These are phyloP conservation scores for Scleropages formosus DNA, from an alignment of 2,797 vertebrate species.

Conservation along the genomic window DNA sequence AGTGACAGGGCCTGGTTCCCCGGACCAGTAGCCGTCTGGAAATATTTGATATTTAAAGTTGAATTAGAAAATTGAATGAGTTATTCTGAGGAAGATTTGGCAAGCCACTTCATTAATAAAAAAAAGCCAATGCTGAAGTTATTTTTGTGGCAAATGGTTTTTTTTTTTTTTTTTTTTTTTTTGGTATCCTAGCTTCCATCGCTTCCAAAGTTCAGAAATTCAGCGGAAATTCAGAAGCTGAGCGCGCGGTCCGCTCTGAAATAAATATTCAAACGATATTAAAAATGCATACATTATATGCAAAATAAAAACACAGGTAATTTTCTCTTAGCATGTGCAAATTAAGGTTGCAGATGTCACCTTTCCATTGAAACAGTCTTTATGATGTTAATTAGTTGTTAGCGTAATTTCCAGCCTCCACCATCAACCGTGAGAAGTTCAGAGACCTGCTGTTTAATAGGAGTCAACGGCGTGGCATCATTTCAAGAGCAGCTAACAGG, in stretches of 20 bases:
- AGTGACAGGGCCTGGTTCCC: slow-evolving; percentile 70
- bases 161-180: too few species aligned
- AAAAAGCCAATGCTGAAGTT: neutral
- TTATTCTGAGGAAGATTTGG: slow-evolving; percentile 58
- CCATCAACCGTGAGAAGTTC: slow-evolving; percentile 74
- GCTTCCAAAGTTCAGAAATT: slow-evolving; percentile 43
- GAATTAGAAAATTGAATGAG: slow-evolving; percentile 66
- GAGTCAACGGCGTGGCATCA: slow-evolving; percentile 64
- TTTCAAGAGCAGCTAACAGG: slow-evolving; percentile 69
- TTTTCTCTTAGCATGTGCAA: slow-evolving; percentile 67
- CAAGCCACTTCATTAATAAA: slow-evolving; percentile 27
- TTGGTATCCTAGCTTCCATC: slow-evolving; percentile 53
- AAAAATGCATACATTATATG: slow-evolving; percentile 63
- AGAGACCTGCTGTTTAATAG: slow-evolving; percentile 69
- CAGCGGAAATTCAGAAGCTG: slow-evolving; percentile 13
- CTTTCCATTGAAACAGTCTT: slow-evolving; percentile 65
- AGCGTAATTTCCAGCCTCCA: slow-evolving; percentile 68
- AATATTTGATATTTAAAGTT: slow-evolving; percentile 73
- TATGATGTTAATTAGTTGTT: slow-evolving; percentile 82
- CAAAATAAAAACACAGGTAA: slow-evolving; percentile 70
- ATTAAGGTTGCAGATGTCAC: slow-evolving; percentile 75
- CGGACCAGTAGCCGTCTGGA: slow-evolving; percentile 67
- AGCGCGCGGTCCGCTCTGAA: slow-evolving; percentile 41
- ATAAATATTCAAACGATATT: slow-evolving; percentile 57
- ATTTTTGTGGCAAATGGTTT: slow-evolving; percentile 34